phyloP scores from a whole-genome alignment of 2,113 vertebrate genomes.

The Austrofundulus limnaeus region DNA sequence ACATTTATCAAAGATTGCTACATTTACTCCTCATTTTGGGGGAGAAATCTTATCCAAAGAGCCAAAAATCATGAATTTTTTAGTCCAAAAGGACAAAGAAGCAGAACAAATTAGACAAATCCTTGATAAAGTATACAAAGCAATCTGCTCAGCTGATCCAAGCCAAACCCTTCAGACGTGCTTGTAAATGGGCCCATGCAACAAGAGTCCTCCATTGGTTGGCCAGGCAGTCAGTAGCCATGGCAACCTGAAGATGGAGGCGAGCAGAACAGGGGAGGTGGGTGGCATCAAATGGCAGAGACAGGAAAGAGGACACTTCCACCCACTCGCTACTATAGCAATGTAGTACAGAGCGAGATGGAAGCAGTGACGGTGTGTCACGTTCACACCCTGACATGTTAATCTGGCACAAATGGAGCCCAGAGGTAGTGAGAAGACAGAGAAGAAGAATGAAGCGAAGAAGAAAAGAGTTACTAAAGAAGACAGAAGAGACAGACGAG shows the following conservation, averaged over 20 bases:
- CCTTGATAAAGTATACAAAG: constrained; percentile 76
- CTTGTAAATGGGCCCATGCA: constrained; percentile 70
- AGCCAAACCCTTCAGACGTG: constrained; percentile 60
- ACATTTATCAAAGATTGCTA: constrained; percentile 79
- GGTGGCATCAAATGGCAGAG: constrained; percentile 58
- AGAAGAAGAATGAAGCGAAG: constrained; percentile 27
- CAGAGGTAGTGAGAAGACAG: constrained; percentile 50
- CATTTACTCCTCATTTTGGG: constrained; percentile 42
- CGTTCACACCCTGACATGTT: constrained; percentile 44
- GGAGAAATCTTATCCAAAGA: constrained; percentile 14
- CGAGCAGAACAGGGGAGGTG: constrained; percentile 54
- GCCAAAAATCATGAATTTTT: constrained; percentile 39
- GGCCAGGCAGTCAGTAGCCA: constrained; percentile 71
- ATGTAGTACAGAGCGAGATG: constrained; percentile 44
- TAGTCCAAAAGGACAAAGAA: background rate
- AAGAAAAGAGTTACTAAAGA: constrained; percentile 11
- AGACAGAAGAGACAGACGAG: constrained; percentile 44
- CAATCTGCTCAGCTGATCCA: constrained; percentile 69
- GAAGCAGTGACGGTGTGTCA: constrained; percentile 56
- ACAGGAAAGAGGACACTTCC: constrained; percentile 58
- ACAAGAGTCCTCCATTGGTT: constrained; percentile 62
- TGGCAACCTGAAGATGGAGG: constrained; percentile 73
- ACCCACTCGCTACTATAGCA: constrained; percentile 51
- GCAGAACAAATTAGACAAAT: constrained; percentile 34
- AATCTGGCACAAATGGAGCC: constrained; percentile 37